Base-by-base conservation (phyloP, 2,888 invertebrate species). In the Eupithecia centaureata region DNA sequence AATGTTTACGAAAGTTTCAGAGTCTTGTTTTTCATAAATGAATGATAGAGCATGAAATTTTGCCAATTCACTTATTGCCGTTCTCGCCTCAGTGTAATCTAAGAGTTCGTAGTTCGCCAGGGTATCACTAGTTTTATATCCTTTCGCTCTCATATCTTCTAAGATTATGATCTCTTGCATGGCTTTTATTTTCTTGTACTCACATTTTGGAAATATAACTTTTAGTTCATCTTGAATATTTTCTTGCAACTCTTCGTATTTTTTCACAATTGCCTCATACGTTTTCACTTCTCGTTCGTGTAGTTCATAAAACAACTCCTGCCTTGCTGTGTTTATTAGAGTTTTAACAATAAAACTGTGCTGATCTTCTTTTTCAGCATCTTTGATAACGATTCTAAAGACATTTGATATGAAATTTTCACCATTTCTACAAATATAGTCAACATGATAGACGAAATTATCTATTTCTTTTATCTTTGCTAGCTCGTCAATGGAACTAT, bases 41-140 rank as follows among this genome's bases (percentile, higher is more conserved):
- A 86, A 86, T 13, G 91, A 88, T 54, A 91, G 73, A 13, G 85
- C 88, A 57, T 92, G 92, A 67, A 91, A 88, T 74, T 91, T 91
- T 0, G 90, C 91, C 57, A 92, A 76, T 77, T 89, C 85, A 13
- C 73, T 81, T 32, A 92, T 52, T 35, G 88, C 82, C 61, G 79
- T 47, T 64, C 76, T 71, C 1, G 85, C 81, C 79, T 86, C 83
- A 61, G 77, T 58, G n/a, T 81, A 82, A 64, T 82, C 79, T 68
- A 89, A 64, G 22, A 83, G 81, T 72, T 88, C 81, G 30, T 77
- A 82, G 42, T 82, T 86, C 0, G 76, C 72, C 25, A 85, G 68
- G 72, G 82, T 86, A 2, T 76, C 77, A 68, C 87, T 85, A 32
- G 84, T 78, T 67, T 81, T 77, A 76, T 85, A 92, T 4, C 87